A percentile compares a stretch with the other conserved stretches of the same genome.
phyloP scores from a whole-genome alignment of 2,888 invertebrate species.

The Cecidostiba fungosa region DNA sequence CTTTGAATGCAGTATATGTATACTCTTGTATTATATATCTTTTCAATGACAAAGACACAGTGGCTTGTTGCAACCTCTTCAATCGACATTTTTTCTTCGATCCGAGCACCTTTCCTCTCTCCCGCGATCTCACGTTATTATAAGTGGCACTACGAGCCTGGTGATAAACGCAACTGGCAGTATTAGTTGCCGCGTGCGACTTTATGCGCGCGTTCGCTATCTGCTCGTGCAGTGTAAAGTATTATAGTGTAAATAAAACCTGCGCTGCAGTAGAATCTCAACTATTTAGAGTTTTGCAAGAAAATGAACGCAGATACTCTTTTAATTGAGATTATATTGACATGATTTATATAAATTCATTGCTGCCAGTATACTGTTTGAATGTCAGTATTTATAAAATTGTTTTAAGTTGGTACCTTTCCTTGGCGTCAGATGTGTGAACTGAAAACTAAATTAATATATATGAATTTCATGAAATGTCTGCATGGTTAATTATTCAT shows the following conservation, averaged over 20 bases:
- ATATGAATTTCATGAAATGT: no score
- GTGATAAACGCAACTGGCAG: not conserved
- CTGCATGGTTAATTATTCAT: no score
- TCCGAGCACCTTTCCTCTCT: not conserved
- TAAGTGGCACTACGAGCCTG: no score
- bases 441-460: no score
- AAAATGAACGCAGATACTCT: not conserved
- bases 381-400: no score
- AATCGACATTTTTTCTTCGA: constrained; percentile 9
- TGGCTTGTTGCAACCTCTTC: not conserved
- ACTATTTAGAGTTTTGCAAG: not conserved
- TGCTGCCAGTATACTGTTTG: no score
- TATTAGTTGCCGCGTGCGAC: no score
- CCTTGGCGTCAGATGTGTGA: no score
- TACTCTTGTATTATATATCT: not conserved
- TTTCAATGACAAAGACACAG: not conserved
- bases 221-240: not conserved
- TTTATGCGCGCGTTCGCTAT: not conserved
- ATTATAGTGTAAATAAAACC: no score
- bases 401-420: no score
- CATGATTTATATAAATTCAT: no score
- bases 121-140: not conserved
- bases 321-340: no score
- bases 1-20: not conserved
- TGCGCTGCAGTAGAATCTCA: not conserved